Evolutionary conservation across 2,888 invertebrate species (phyloP), one percentile per base, ranked within the genome.

Genomic region (Pollenia amentaria): DNA sequence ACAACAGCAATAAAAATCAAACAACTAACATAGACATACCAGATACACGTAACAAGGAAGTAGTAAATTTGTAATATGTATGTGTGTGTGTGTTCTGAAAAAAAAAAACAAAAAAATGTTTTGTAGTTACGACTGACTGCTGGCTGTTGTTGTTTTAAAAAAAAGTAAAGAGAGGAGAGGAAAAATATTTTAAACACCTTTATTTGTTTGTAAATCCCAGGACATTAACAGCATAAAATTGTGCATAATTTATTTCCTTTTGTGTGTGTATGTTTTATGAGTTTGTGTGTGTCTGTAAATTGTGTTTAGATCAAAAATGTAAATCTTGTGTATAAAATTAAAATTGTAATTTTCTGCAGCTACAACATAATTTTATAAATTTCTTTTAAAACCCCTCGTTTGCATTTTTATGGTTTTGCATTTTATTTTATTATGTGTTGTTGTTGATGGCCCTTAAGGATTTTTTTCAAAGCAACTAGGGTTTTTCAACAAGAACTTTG

Each of bases 211-310:
- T 16, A 73, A 81, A 62, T 86, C 83, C 86, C 86, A 86, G 83
- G 86, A 86, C 79, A 80, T 83, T 86, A 80, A 55, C 67, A 77
- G 55, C 62, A 82, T 82, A 82, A 86, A 79, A 79, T 76, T 83
- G 76, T 86, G 78, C 79, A 86, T 73, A 84, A 83, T 79, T 83
- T 79, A 82, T 75, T 62, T 76, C 11, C 18, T 16, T 69, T 70
- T 72, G 1, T 53, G 16, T 79, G 40, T 40, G 64, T 51, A 48
- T 21, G 18, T 12, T 3, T 9, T 10, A 14, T 18, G 18, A 18
- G 7, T 46, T n/a, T 18, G 29, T 46, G 14, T 46, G 46, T 77
- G 3, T 18, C 38, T 12, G 14, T 12, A 46, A 16, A 16, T 67
- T 38, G 40, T 46, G 40, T 64, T 53, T 46, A 80, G 70, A 84